phyloP scores from a whole-genome alignment of 2,797 vertebrate species.

The Mormyrus proboscirostris region DNA sequence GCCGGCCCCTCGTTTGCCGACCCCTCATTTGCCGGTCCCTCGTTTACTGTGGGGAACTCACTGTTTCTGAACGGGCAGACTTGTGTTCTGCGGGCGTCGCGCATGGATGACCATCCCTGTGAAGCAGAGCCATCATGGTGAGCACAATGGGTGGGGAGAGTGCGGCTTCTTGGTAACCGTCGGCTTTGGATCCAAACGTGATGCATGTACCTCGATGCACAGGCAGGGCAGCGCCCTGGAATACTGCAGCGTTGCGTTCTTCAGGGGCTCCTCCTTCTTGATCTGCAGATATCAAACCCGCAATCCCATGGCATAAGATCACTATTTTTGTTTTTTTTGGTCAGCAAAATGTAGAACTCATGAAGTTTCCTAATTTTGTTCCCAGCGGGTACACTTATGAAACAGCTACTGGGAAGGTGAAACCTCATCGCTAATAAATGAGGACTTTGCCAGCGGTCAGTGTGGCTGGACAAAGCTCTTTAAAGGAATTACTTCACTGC shows the following conservation, averaged over 20 bases:
- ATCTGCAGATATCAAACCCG: slow-evolving; percentile 50
- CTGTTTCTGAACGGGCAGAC: slow-evolving; percentile 67
- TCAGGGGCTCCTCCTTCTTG: slow-evolving; percentile 42
- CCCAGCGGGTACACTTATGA: not conserved
- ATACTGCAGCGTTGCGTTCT: slow-evolving; percentile 42
- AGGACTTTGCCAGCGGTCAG: not conserved
- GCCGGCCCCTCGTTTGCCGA: too few relatives aligned
- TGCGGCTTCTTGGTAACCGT: not conserved
- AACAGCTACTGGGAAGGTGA: not conserved
- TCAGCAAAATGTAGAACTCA: not conserved
- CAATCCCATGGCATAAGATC: not conserved
- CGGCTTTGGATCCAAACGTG: not conserved
- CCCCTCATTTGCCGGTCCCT: too few relatives aligned
- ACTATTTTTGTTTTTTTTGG: slow-evolving; percentile 2
- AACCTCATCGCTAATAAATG: not conserved
- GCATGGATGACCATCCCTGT: slow-evolving; percentile 61
- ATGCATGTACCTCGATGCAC: slow-evolving; percentile 63
- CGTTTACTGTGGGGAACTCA: slow-evolving; percentile 31
- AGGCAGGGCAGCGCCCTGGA: slow-evolving; percentile 50
- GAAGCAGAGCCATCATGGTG: slow-evolving; percentile 20
- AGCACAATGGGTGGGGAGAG: not conserved
- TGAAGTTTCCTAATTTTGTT: not conserved
- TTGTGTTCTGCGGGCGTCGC: slow-evolving; percentile 59
- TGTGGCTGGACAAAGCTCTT: not conserved
- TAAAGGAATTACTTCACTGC: not conserved